These are phyloP conservation scores for Pan troglodytes DNA, from an alignment of 2,113 vertebrate species.

Conservation along the genomic window DNA sequence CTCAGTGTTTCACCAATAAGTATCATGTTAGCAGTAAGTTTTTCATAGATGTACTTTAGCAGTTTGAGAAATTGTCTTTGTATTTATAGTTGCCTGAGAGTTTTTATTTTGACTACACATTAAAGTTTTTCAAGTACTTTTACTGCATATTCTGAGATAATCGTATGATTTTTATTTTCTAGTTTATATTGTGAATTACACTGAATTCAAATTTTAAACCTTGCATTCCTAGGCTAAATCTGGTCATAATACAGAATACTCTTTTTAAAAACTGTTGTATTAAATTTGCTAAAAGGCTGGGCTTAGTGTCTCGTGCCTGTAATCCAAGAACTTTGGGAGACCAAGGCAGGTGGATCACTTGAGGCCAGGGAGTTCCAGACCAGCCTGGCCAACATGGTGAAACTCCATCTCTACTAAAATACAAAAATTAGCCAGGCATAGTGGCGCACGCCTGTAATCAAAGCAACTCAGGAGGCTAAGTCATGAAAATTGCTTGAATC, in stretches of 20 bases:
- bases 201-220: not conserved
- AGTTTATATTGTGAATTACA: not conserved
- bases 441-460: no score
- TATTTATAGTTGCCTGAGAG: not conserved
- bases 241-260: not conserved
- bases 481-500: no score
- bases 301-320: no score
- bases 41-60: not conserved
- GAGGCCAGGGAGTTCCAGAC: no score
- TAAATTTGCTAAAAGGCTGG: not conserved
- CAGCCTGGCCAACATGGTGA: no score
- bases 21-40: not conserved
- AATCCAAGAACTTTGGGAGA: no score
- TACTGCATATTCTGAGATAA: not conserved
- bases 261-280: not conserved
- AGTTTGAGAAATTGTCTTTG: not conserved
- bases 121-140: not conserved
- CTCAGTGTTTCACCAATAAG: not conserved
- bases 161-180: not conserved
- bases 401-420: no score
- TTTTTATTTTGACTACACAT: not conserved
- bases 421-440: no score
- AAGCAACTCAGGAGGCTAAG: no score
- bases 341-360: no score
- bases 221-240: not conserved